These are phyloP conservation scores for Augiades crinisus DNA, from an alignment of 2,888 invertebrate genomes.

Conservation along the genomic window DNA sequence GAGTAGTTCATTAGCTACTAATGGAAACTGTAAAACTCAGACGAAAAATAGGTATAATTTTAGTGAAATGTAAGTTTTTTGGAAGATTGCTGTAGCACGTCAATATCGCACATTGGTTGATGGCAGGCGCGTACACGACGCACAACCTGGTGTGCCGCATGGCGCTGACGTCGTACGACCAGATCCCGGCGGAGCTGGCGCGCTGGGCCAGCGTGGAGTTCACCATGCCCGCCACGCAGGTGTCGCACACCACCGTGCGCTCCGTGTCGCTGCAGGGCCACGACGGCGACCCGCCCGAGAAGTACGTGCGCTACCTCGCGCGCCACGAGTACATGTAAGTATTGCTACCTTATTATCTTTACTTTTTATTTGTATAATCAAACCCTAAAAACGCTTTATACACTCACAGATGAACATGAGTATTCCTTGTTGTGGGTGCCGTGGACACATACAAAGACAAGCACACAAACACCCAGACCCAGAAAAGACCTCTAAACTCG, in stretches of 20 bases:
- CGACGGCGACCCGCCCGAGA: slow-evolving; percentile 97
- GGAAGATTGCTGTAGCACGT: too few relatives aligned
- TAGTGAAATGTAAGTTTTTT: too few relatives aligned
- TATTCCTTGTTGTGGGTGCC: too few relatives aligned
- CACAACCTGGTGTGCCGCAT: slow-evolving; percentile 97
- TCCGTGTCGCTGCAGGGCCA: slow-evolving; percentile 95
- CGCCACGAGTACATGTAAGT: slow-evolving; percentile 95
- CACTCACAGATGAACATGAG: too few relatives aligned
- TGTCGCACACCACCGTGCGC: slow-evolving; percentile 96
- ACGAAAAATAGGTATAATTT: too few relatives aligned
- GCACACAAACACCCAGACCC: too few relatives aligned
- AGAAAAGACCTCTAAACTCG: too few relatives aligned
- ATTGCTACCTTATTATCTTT: not conserved
- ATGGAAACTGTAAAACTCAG: too few relatives aligned
- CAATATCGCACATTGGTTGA: not conserved
- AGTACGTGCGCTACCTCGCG: slow-evolving; percentile 97
- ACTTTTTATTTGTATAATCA: too few relatives aligned
- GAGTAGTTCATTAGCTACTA: too few relatives aligned
- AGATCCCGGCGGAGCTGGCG: slow-evolving; percentile 96
- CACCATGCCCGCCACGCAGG: slow-evolving; percentile 98
- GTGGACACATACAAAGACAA: too few relatives aligned
- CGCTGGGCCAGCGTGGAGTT: slow-evolving; percentile 94
- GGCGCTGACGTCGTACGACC: slow-evolving; percentile 98
- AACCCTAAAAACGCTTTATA: too few relatives aligned
- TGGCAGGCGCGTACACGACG: slow-evolving; percentile 96